Evolutionary conservation across 2,888 invertebrate species (phyloP), one percentile per base, ranked within the genome.

Genomic region (Rhopalosiphum nymphaeae): DNA sequence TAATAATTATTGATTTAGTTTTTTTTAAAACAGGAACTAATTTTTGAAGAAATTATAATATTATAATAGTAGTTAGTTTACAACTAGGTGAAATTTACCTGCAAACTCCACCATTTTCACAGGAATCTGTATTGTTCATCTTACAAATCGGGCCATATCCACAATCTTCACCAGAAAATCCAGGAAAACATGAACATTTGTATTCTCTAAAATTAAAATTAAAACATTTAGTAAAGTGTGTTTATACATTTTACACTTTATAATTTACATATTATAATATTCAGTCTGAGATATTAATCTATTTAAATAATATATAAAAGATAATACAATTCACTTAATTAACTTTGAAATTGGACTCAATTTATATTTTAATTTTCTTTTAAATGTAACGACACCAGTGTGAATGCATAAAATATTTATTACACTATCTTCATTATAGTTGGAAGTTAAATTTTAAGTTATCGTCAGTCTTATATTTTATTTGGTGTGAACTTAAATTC

Each of bases 51-150:
- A 21, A 21, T 9, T 16, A 36, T 3, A 16, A 67, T 36, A 36
- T 67, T n/a, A 67, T 78, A 78, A n/a, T n/a, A 16, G 4, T 78
- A 36, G 36, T 21, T 78, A 78, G 5, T 36, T 36, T 21, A 78
- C 21, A 36, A 78, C 21, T 36, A 36, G 9, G 21, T 36, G 5
- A 53, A 93, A 95, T 96, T 97, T 97, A 98, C 98, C 98, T 97
- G 97, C 98, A 98, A 91, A 97, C 97, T 95, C 98, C 98, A 78
- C 97, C 98, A 95, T 98, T 98, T 96, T 97, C 97, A 96, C 98
- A 98, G 95, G 97, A 97, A 61, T 94, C 93, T 44, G 89, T 90
- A 94, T 96, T 96, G 87, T 96, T 96, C 94, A 97, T 96, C 94
- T 97, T 97, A 96, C 98, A 98, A 94, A 97, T 97, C 0, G 98